phyloP scores from a whole-genome alignment of 2,888 invertebrate species.

The Trissolcus japonicus region DNA sequence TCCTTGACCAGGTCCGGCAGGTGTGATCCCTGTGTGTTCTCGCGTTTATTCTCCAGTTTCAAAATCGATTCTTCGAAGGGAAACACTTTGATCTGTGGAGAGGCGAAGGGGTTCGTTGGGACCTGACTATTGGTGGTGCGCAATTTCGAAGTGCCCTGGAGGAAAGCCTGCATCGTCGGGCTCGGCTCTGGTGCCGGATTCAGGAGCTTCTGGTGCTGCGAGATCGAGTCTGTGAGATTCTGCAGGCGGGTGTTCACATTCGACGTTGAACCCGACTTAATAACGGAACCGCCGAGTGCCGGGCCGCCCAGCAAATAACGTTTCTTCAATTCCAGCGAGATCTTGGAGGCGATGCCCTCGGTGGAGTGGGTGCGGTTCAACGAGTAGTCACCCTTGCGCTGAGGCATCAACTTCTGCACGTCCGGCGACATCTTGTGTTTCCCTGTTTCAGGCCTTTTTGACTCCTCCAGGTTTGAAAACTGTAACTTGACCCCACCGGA shows the following conservation, averaged over 20 bases:
- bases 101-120: conserved; percentile 68
- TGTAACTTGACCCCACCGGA: conserved; percentile 57
- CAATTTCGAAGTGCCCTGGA: conserved; percentile 76
- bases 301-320: conserved; percentile 87
- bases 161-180: conserved; percentile 83
- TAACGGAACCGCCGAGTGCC: conserved; percentile 82
- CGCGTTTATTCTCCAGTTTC: conserved; percentile 28
- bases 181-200: conserved; percentile 86
- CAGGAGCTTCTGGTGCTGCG: conserved; percentile 90
- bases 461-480: conserved; percentile 60
- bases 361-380: conserved; percentile 90
- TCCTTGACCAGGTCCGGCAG: conserved; percentile 73
- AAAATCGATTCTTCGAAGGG: conserved; percentile 41
- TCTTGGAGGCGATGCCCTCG: conserved; percentile 91
- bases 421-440: conserved; percentile 1
- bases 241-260: conserved; percentile 90
- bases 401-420: conserved; percentile 60
- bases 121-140: conserved; percentile 53
- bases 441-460: conserved; percentile 67
- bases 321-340: conserved; percentile 90
- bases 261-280: conserved; percentile 89
- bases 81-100: conserved; percentile 59
- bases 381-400: conserved; percentile 84
- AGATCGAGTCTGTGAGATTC: conserved; percentile 89
- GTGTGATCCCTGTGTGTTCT: conserved; percentile 51